These are phyloP conservation scores for Myotis yumanensis DNA, from an alignment of 2,113 vertebrate species.

Conservation along the genomic window DNA sequence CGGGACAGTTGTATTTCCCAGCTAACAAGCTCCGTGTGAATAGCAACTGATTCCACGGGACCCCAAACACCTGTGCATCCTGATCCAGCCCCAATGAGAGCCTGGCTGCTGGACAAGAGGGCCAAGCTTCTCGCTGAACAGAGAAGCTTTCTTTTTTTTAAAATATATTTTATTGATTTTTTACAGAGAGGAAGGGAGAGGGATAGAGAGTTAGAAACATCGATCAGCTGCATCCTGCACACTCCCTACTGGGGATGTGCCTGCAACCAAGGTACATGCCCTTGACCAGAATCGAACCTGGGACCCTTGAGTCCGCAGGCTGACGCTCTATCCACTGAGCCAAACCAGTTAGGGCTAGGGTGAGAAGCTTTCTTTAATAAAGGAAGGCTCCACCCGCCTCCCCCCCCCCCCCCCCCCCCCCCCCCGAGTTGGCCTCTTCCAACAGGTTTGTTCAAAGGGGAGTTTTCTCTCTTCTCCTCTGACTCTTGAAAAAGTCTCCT, in stretches of 20 bases:
- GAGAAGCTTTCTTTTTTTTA: not conserved
- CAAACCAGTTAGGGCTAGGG: too few relatives aligned
- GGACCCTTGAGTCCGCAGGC: too few relatives aligned
- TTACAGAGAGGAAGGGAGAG: too few relatives aligned
- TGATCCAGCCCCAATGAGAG: not conserved
- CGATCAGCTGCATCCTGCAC: too few relatives aligned
- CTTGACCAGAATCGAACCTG: too few relatives aligned
- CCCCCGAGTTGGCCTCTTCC: not conserved
- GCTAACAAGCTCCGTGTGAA: not conserved
- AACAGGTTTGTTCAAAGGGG: not conserved
- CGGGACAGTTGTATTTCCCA: not conserved
- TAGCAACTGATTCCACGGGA: not conserved
- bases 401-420: fast-evolving
- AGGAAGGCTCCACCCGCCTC: not conserved
- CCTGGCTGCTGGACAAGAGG: not conserved
- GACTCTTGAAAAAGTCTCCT: not conserved
- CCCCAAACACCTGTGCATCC: not conserved
- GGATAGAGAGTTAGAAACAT: too few relatives aligned
- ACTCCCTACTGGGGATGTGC: too few relatives aligned
- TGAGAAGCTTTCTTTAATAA: not conserved
- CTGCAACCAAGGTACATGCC: too few relatives aligned
- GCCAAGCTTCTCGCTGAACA: not conserved
- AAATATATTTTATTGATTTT: too few relatives aligned
- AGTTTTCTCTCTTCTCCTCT: not conserved
- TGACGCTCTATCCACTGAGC: too few relatives aligned